Base-by-base conservation (phyloP, 2,797 vertebrate genomes). In the Ctenopoma kingsleyae region DNA sequence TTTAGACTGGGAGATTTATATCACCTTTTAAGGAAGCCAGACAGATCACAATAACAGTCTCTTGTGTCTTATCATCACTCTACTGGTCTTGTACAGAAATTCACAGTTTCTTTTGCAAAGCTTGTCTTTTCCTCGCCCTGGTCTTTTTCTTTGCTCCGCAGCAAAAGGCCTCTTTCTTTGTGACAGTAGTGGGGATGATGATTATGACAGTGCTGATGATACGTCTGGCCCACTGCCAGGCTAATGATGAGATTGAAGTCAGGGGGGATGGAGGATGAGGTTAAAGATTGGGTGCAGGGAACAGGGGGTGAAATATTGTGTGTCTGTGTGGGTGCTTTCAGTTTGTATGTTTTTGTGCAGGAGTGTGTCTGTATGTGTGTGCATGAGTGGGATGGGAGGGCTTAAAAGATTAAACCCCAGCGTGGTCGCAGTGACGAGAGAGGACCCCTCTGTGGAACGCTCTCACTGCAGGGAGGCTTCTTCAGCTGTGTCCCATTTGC, bases 401-500 rank as follows among this genome's bases (percentile, higher is more conserved):
- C 76, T 92, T 90, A 92, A 90, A 77, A 90, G 91, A 91, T 93
- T 93, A 92, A 86, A 89, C 79, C 81, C 54, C 78, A 83, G 67
- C 67, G 73, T 71, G 72, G 76, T 70, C 82, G 51, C 74, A 44
- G 68, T 46, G 53, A 79, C 53, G 27, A 58, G 72, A 71, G 76
- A 70, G 71, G 83, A 89, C 85, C 85, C 78, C 81, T 86, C 81
- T 36, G 63, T 53, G 73, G 76, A 80, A 80, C 49, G 17, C 71
- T 84, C 74, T 83, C 88, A 43, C 90, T 78, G 80, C 83, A 56
- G 89, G 90, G 87, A 84, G 70, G 81, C 85, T 81, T 76, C 78
- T 87, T 88, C 74, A 62, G 52, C 74, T 74, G 76, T 67, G 72
- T 85, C 74, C 69, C 75, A 87, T 91, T 93, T 93, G 90, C 83